Base-by-base conservation (phyloP, 37 sponge, comb jelly and placozoan genomes). In the Cliona cf. orientalis region DNA sequence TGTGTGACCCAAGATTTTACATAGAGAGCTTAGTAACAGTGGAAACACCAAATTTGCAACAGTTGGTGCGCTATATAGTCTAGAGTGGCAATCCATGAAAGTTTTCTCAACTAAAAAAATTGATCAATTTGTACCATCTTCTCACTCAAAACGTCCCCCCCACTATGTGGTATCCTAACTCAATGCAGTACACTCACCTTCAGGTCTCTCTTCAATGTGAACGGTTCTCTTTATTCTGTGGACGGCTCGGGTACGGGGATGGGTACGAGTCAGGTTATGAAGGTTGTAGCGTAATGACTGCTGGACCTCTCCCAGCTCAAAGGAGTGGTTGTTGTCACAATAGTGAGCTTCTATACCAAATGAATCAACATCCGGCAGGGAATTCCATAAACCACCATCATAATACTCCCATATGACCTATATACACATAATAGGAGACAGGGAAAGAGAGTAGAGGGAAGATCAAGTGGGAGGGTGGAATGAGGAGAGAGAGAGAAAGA, bases 331-430 rank as follows among this genome's bases (percentile, higher is more conserved):
- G 58, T 75, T 43, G 9, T 91, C 72, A 23, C 43, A 74, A 40
- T 78, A 87, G 67, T 84, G 75, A 2, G 57, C 75, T 66, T 92
- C 92, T 41, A 92, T 69, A 33, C 33, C 40, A 56, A 46, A 76
- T 61, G 74, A 72, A 42, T 66, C 66, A 3, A 56, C 83, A 33
- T 87, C 84, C 19, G 76, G 45, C 12, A 84, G 41, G 4, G 92
- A 75, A 34, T 87, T 82, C 92, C 92, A 92, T 32, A 92, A 53
- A 2, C 92, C 92, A 3, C 71, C 79, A 68, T 83, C 92, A 31
- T 66, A 77, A 61, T 69, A 84, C 80, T 92, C 92, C 92, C 92
- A 92, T 29, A 84, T 87, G 59, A 92, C 89, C 92, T 92, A 53
- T 26, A n/a, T n/a, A n/a, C n/a, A n/a, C n/a, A n/a, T n/a, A 35